Evolutionary conservation across 1,140 invertebrate genomes (phyloP), one percentile per base, ranked within the genome.

Genomic region (Drosophila persimilis): DNA sequence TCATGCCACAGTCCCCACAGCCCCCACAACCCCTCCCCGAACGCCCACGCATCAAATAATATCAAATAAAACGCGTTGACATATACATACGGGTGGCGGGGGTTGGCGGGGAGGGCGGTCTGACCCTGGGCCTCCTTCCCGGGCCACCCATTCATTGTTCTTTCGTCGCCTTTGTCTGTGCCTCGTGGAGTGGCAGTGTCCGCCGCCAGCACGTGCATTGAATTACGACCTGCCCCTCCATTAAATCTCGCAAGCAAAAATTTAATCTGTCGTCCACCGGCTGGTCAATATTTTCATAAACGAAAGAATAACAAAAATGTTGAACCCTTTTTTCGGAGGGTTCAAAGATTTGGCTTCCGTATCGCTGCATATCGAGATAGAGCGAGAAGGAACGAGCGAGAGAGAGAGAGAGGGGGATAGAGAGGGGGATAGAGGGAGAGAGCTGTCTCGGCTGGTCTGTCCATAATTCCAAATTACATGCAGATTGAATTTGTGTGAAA

Each of bases 401-500:
- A 8, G 1, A 31, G 29, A 29, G 29, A 29, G 1, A 22, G 13
- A 29, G 11, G 45, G 41, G 29, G 22, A 6, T 17, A 26, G 41
- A 26, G 41, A 44, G 22, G 20, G 41, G 13, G 6, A 24, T n/a
- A 24, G 17, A 43, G 43, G 11, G 43, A 6, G 53, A 9, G 31
- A 31, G 35, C 20, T 35, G 20, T n/a, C 47, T n/a, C 7, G 52
- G 22, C 9, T 39, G 31, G 46, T 62, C 51, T 62, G 62, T 43
- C 43, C 20, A 75, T 54, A 39, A 77, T 26, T 60, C 35, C 71
- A 74, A 74, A 65, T 74, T 65, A 74, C 71, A 74, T 74, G 63
- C 73, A 88, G 78, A 86, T 86, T 86, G 78, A 78, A 88, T 83
- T 86, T 78, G 63, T 75, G 78, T 50, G 61, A 64, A 83, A 75